These are phyloP conservation scores for Ceratina japonica DNA, from an alignment of 1,140 invertebrate species.

Conservation along the genomic window DNA sequence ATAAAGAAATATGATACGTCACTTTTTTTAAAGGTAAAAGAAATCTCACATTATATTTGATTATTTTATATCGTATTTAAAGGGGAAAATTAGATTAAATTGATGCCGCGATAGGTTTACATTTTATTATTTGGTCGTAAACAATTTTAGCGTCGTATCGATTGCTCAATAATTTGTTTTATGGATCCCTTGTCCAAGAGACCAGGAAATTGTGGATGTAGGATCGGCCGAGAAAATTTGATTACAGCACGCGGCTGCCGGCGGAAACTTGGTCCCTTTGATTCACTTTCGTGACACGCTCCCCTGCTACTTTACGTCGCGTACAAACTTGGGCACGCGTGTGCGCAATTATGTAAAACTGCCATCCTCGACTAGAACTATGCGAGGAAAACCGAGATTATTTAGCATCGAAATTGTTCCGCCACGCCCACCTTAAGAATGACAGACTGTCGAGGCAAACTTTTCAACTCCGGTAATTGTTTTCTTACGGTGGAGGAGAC, in stretches of 20 bases:
- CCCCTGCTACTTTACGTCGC: conserved; percentile 3
- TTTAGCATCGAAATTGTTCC: conserved; percentile 45
- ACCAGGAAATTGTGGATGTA: no score
- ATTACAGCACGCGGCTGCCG: conserved; percentile 2
- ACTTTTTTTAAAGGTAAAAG: no score
- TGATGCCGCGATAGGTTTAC: no score
- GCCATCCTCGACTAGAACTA: background rate
- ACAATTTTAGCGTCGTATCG: no score
- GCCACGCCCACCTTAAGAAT: background rate
- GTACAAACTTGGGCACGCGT: conserved; percentile 29
- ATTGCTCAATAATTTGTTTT: background rate
- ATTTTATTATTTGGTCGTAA: no score
- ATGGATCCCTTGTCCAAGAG: no score
- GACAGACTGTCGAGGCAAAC: background rate
- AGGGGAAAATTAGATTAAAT: no score
- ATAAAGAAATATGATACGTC: no score
- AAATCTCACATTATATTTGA: no score
- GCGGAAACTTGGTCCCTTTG: conserved; percentile 22
- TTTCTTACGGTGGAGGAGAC: no score
- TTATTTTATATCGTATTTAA: no score
- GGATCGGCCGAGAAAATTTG: conserved; percentile 49
- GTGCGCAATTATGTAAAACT: conserved; percentile 51
- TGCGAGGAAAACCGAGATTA: conserved; percentile 34
- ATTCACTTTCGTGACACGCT: conserved; percentile 48
- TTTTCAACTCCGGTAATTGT: background rate